These are phyloP conservation scores for Dendrocincla tyrannina DNA, from an alignment of 2,797 vertebrate species.

Conservation along the genomic window DNA sequence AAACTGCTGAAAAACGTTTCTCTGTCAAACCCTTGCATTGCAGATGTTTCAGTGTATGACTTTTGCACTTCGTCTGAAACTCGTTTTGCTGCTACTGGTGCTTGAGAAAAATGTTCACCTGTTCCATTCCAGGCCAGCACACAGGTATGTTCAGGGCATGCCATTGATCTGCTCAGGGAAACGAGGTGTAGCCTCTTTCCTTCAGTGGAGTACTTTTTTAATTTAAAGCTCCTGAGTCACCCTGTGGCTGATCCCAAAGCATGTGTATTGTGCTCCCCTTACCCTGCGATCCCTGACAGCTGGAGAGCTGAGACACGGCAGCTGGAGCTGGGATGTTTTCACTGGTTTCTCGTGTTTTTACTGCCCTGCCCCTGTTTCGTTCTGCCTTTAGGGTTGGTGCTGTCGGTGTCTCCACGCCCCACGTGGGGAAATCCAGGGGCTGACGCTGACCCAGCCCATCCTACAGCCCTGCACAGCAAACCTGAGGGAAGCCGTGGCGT, in stretches of 20 bases:
- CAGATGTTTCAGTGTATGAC: not conserved
- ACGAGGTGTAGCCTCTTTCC: not conserved
- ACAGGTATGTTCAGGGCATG: not conserved
- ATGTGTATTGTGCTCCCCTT: not conserved
- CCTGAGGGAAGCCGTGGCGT: not conserved
- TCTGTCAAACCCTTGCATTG: not conserved
- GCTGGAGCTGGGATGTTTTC: no score
- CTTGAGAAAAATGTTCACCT: not conserved
- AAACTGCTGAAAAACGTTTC: not conserved
- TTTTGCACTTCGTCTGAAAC: not conserved
- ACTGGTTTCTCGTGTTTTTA: not conserved
- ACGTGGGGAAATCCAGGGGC: fast-evolving
- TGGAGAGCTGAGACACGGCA: not conserved
- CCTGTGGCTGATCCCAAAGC: not conserved
- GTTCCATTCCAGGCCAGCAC: not conserved
- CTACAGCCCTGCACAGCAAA: not conserved
- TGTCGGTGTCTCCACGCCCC: no score
- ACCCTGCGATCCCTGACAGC: not conserved
- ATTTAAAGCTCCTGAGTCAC: not conserved
- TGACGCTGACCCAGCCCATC: not conserved
- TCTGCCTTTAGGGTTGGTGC: not conserved
- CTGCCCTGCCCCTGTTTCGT: fast-evolving
- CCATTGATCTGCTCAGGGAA: not conserved
- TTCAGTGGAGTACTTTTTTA: not conserved
- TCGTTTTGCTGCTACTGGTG: not conserved